These are phyloP conservation scores for Limenitis arthemis DNA, from an alignment of 2,888 invertebrate genomes.

Conservation along the genomic window DNA sequence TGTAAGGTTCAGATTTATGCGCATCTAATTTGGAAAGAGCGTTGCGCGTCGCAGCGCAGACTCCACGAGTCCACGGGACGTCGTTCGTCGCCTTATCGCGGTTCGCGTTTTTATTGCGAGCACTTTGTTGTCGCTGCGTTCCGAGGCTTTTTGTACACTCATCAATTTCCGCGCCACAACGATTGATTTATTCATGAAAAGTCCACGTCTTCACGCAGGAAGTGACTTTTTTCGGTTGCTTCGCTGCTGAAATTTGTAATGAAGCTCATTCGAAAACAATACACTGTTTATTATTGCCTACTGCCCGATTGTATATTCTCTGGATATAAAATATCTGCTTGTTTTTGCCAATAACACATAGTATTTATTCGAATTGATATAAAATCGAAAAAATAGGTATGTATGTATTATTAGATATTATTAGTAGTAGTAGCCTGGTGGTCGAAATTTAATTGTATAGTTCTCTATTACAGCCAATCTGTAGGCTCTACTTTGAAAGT, in stretches of 20 bases:
- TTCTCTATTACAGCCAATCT: too few species aligned
- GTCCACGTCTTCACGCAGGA: conserved; percentile 62
- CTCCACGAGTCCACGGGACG: conserved; percentile 51
- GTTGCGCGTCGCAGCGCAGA: conserved; percentile 32
- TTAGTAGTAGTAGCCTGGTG: too few species aligned
- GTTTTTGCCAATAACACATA: conserved; percentile 7
- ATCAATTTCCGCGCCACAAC: conserved; percentile 69
- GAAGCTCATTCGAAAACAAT: conserved; percentile 67
- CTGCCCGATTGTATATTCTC: conserved; percentile 23
- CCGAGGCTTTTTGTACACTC: conserved; percentile 60
- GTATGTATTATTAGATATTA: too few species aligned
- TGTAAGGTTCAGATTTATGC: conserved; percentile 51
- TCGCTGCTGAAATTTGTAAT: conserved; percentile 64
- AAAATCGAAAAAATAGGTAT: too few species aligned
- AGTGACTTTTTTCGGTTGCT: conserved; percentile 59
- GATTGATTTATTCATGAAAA: conserved; percentile 71
- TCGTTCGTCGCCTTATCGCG: conserved; percentile 40
- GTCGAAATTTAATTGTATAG: too few species aligned
- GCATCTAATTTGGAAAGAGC: conserved; percentile 57
- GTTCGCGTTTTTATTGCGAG: conserved; percentile 58
- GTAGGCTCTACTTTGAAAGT: too few species aligned
- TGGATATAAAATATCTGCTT: conserved; percentile 26
- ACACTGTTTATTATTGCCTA: conserved; percentile 57
- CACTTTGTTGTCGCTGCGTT: conserved; percentile 65
- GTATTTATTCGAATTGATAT: not conserved